Percentiles rank a stretch among this genome's conserved stretches.
These are phyloP conservation scores for Margaritifera margaritifera DNA, from an alignment of 2,888 invertebrate species.

Conservation along the genomic window DNA sequence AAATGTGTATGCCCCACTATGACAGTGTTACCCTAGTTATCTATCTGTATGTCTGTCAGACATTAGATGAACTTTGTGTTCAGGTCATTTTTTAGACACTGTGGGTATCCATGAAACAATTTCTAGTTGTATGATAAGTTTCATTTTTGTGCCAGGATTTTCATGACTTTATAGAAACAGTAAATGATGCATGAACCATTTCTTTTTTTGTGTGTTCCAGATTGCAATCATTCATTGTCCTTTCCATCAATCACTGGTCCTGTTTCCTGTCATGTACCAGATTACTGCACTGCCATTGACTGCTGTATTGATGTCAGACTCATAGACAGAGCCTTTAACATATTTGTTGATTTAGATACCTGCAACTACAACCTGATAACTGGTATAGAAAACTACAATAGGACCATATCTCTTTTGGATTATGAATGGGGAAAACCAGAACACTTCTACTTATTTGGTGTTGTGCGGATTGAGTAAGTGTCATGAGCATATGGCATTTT, in stretches of 20 bases:
- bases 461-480: constrained; percentile 1
- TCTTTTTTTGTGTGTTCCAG: constrained; percentile 12
- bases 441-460: background rate
- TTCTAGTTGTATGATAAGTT: too few relatives aligned
- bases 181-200: background rate
- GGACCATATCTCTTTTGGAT: constrained; percentile 3
- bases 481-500: too few relatives aligned
- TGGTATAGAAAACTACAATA: constrained; percentile 13
- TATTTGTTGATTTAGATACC: constrained; percentile 27
- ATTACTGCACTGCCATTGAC: constrained; percentile 30
- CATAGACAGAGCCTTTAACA: constrained; percentile 20
- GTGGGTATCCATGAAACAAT: too few relatives aligned
- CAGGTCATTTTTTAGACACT: too few relatives aligned
- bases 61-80: too few relatives aligned
- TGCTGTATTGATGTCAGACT: constrained; percentile 34
- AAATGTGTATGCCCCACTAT: too few relatives aligned
- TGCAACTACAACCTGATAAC: constrained; percentile 27
- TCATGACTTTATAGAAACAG: too few relatives aligned
- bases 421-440: background rate
- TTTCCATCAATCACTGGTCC: constrained; percentile 20
- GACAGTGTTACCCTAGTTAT: too few relatives aligned
- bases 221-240: constrained; percentile 11
- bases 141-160: too few relatives aligned
- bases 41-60: too few relatives aligned
- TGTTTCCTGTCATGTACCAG: constrained; percentile 24